A percentile compares a stretch with the other conserved stretches of the same genome.
Evolutionary conservation across 2,888 invertebrate genomes (phyloP).

Genomic region (Acronicta leporina): DNA sequence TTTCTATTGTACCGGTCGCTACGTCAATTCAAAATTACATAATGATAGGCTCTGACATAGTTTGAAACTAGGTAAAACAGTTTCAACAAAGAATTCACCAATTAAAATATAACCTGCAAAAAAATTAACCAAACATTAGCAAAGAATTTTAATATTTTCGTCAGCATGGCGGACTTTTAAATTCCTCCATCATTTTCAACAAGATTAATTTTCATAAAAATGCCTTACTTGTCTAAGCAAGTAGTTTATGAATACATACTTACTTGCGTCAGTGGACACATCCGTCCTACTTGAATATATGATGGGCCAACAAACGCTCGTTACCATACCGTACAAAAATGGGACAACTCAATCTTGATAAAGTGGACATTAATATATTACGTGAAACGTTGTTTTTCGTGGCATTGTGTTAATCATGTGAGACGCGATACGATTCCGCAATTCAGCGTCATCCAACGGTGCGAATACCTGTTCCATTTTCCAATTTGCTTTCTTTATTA

Average conservation of each 20-base stretch:
- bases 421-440: constrained; percentile 30
- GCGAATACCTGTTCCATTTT: constrained; percentile 66
- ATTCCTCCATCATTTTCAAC: constrained; percentile 27
- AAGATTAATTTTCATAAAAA: constrained; percentile 46
- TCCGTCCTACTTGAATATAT: constrained; percentile 55
- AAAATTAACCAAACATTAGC: not conserved
- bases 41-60: too few species aligned
- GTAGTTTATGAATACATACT: constrained; percentile 52
- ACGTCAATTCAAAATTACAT: not conserved
- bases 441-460: constrained; percentile 41
- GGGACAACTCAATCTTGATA: constrained; percentile 51
- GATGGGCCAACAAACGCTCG: constrained; percentile 47
- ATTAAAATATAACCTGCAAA: not conserved
- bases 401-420: constrained; percentile 44
- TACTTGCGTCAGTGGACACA: constrained; percentile 44
- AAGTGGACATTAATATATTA: constrained; percentile 51
- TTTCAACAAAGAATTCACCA: too few species aligned
- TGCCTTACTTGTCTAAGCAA: constrained; percentile 32
- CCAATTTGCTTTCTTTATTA: constrained; percentile 72
- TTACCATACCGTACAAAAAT: constrained; percentile 47
- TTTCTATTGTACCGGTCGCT: constrained; percentile 13
- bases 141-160: constrained; percentile 10
- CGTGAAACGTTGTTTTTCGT: constrained; percentile 35
- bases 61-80: too few species aligned
- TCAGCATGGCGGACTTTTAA: constrained; percentile 10